phyloP scores from a whole-genome alignment of 2,888 invertebrate species.

The Dryocosmus kuriphilus region DNA sequence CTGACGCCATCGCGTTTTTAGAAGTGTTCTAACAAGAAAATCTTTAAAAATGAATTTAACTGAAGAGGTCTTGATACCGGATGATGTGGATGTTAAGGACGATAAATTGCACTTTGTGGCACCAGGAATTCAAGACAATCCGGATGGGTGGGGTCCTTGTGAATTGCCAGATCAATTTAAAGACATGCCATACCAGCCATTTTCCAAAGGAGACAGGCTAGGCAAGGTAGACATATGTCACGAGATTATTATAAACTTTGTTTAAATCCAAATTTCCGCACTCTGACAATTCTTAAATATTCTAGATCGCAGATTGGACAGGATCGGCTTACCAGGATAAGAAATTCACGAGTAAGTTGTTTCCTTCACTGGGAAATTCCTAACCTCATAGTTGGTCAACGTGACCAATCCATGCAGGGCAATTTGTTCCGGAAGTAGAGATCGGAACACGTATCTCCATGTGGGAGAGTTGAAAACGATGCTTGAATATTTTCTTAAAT shows the following conservation, averaged over 20 bases:
- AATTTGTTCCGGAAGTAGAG: too few relatives aligned
- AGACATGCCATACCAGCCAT: conserved; percentile 99
- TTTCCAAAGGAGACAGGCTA: conserved; percentile 98
- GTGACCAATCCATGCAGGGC: conserved; percentile 28
- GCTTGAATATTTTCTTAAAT: too few relatives aligned
- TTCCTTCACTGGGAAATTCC: not conserved
- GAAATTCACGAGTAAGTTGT: conserved; percentile 90
- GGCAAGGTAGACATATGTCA: conserved; percentile 87
- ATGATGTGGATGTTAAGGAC: conserved; percentile 66
- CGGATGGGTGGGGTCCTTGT: conserved; percentile 98
- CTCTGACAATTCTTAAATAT: conserved; percentile 52
- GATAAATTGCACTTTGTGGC: conserved; percentile 84
- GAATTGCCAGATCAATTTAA: conserved; percentile 95
- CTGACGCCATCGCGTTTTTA: conserved; percentile 31
- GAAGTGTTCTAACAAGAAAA: conserved; percentile 41
- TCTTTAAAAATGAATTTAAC: conserved; percentile 39
- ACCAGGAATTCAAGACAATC: conserved; percentile 90
- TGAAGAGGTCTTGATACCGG: conserved; percentile 36
- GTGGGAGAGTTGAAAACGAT: too few relatives aligned
- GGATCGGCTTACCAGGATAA: conserved; percentile 95
- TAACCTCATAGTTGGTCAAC: conserved; percentile 43
- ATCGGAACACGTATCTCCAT: too few relatives aligned
- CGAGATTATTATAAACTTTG: not conserved
- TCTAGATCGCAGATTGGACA: conserved; percentile 96
- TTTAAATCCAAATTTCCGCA: not conserved